Evolutionary conservation across 2,113 vertebrate species (phyloP), one percentile per base, ranked within the genome.

Genomic region (Lipophrys pholis): DNA sequence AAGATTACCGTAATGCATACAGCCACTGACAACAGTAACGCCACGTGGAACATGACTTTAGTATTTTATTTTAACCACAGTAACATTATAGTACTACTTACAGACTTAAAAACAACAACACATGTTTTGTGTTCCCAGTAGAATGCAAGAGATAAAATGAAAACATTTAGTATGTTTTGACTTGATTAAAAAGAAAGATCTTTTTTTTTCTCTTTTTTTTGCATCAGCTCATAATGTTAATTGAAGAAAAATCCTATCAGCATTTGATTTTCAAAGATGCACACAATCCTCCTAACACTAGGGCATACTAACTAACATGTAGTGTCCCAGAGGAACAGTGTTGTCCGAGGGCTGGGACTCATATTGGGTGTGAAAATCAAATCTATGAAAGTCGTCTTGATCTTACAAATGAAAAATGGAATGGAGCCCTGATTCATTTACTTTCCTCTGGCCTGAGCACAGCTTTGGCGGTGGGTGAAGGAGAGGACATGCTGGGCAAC

Each of bases 351-450:
- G 36, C 35, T 72, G 30, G 5, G 12, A 35, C 66, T 76, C 52
- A 80, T 69, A 65, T 85, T 55, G 45, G 15, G 49, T 65, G 46
- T 81, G 54, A 57, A 83, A 84, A 66, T 82, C 30, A 75, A 55
- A 74, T 63, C 38, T 57, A 41, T 63, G 14, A 78, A 80, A 60
- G 71, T 61, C 52, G 68, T 67, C 49, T 57, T 76, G 61, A 80
- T 82, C 73, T 76, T 69, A 48, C 42, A 86, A 86, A 89, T 86
- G 58, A 68, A 87, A 30, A 87, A 76, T 15, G 50, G 54, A 78
- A 81, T 59, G 62, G 42, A 30, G 45, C 59, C 55, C 46, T 67
- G 60, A 76, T 81, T 85, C 69, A 79, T 76, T 76, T 81, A 76
- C 64, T 82, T 73, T 80, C 52, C 65, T 52, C 55, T 50, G 39